These are phyloP conservation scores for Leptopterna dolabrata DNA, from an alignment of 2,888 invertebrate species.

Conservation along the genomic window DNA sequence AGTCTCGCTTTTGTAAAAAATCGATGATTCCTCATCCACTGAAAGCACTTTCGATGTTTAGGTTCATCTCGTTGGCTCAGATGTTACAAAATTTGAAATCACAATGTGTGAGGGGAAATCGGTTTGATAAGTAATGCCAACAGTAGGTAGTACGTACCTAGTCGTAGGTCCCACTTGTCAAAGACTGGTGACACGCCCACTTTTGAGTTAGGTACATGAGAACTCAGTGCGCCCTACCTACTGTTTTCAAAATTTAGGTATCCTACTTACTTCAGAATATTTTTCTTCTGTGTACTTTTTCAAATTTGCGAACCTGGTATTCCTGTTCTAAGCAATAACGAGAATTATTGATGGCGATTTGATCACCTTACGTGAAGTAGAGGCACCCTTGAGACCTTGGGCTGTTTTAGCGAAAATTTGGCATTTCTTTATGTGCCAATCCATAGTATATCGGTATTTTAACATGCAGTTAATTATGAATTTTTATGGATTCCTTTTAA, in stretches of 20 bases:
- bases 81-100: too few species aligned
- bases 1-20: neutral
- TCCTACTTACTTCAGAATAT: neutral
- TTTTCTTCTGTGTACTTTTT: neutral
- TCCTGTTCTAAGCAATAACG: neutral
- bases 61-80: too few species aligned
- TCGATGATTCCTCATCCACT: neutral
- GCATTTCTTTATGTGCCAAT: neutral
- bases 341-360: neutral
- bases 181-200: constrained; percentile 28
- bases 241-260: neutral
- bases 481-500: too few species aligned
- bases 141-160: too few species aligned
- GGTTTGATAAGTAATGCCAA: too few species aligned
- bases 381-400: neutral
- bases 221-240: neutral
- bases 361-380: too few species aligned
- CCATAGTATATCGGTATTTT: neutral
- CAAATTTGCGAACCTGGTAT: neutral
- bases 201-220: neutral
- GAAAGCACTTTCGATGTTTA: too few species aligned
- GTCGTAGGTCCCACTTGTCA: neutral
- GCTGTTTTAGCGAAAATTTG: neutral
- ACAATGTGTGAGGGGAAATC: too few species aligned
- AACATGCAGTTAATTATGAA: too few species aligned